These are phyloP conservation scores for Myripristis murdjan DNA, from an alignment of 2,797 vertebrate genomes.

Conservation along the genomic window DNA sequence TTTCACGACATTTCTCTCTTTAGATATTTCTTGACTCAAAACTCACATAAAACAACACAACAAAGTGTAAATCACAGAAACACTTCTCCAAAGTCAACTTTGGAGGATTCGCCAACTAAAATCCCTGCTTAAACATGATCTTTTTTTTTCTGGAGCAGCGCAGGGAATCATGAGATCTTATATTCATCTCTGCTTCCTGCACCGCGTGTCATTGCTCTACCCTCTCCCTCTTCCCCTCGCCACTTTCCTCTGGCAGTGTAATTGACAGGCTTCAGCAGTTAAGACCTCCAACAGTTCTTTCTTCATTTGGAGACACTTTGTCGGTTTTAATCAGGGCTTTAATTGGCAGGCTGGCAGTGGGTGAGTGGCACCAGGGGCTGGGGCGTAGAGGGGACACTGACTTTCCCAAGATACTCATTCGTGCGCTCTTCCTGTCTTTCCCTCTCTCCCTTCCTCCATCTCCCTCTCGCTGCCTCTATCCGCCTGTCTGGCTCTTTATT, in stretches of 20 bases:
- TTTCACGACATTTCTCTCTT: not conserved
- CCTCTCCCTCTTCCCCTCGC: constrained; percentile 69
- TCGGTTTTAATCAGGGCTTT: constrained; percentile 89
- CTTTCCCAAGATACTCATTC: constrained; percentile 66
- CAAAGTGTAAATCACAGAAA: not conserved
- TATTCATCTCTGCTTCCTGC: constrained; percentile 58
- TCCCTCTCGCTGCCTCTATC: constrained; percentile 27
- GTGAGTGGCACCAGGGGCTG: constrained; percentile 80
- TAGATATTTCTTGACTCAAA: no score
- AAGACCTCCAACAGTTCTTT: constrained; percentile 85
- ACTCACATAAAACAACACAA: no score
- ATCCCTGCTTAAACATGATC: constrained; percentile 36
- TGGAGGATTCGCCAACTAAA: constrained; percentile 7
- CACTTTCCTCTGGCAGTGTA: constrained; percentile 77
- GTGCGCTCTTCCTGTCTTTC: constrained; percentile 17
- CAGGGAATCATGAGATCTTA: constrained; percentile 46
- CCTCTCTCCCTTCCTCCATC: not conserved
- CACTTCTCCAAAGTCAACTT: constrained; percentile 33
- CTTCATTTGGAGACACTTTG: constrained; percentile 90
- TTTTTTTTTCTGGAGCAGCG: constrained; percentile 46
- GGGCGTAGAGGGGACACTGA: constrained; percentile 72
- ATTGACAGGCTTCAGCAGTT: constrained; percentile 86
- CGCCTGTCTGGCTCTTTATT: constrained; percentile 21
- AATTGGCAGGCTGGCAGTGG: constrained; percentile 86
- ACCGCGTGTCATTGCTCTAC: constrained; percentile 65